Percentiles rank a stretch among this genome's conserved stretches.
phyloP scores from a whole-genome alignment of 2,113 vertebrate species.

The Arvicanthis niloticus region DNA sequence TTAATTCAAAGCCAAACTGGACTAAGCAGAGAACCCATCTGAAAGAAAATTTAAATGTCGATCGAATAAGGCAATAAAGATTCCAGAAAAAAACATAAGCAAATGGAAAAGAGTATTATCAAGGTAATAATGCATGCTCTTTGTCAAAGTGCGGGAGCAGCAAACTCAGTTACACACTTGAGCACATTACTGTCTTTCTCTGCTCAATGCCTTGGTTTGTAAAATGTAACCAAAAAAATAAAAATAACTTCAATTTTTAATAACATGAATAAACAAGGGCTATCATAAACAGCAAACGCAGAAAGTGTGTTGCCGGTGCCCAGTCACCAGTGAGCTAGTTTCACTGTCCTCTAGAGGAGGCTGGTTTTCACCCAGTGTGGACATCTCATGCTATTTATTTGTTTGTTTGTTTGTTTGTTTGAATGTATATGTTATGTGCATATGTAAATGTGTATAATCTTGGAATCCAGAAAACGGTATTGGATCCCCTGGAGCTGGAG shows the following conservation, averaged over 20 bases:
- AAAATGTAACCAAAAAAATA: neutral
- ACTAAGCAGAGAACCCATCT: neutral
- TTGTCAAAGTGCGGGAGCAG: neutral
- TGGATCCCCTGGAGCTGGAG: neutral
- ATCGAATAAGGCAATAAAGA: neutral
- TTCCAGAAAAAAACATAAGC: neutral
- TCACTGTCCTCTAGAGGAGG: neutral
- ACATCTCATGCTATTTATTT: neutral
- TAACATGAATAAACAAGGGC: neutral
- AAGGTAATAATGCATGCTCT: neutral
- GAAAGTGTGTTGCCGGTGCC: neutral
- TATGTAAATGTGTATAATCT: neutral
- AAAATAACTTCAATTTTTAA: neutral
- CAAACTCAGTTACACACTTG: neutral
- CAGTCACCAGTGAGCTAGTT: rapidly evolving
- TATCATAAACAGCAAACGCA: neutral
- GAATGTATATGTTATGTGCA: too few relatives aligned
- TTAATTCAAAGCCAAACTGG: neutral
- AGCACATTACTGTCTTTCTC: neutral
- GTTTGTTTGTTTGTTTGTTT: neutral
- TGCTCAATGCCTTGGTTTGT: neutral
- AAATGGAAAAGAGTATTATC: neutral
- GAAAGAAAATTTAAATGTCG: neutral
- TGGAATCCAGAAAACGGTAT: too few relatives aligned
- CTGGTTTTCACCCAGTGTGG: neutral